phyloP scores from a whole-genome alignment of 2,888 invertebrate genomes.

The Noctua pronuba region DNA sequence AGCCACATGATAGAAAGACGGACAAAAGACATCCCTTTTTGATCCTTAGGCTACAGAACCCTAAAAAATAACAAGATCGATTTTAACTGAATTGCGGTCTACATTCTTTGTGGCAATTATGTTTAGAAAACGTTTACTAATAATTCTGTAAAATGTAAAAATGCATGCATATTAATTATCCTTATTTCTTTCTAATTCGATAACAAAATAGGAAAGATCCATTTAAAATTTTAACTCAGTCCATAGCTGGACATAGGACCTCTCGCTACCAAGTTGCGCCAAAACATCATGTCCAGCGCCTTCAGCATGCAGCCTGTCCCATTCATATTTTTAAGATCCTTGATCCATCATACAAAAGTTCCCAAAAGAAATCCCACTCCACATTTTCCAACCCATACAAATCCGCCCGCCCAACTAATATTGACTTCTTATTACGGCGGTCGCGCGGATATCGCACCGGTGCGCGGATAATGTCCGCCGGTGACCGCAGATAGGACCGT shows the following conservation, averaged over 20 bases:
- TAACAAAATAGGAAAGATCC: background rate
- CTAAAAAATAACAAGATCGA: too few species aligned
- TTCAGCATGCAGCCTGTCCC: background rate
- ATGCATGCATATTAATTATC: too few species aligned
- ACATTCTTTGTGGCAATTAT: background rate
- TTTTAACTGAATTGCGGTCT: too few species aligned
- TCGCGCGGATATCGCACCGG: slow-evolving; percentile 76
- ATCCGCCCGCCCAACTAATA: slow-evolving; percentile 87
- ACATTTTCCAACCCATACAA: slow-evolving; percentile 66
- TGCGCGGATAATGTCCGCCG: slow-evolving; percentile 69
- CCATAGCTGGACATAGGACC: background rate
- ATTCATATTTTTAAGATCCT: background rate
- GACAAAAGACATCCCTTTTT: too few species aligned
- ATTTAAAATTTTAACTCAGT: background rate
- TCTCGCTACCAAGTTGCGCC: background rate
- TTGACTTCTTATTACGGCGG: slow-evolving; percentile 85
- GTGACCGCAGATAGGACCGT: slow-evolving; percentile 72
- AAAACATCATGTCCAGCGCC: background rate
- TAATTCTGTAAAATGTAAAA: too few species aligned
- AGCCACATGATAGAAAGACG: background rate
- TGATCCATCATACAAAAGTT: background rate
- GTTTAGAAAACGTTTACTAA: background rate
- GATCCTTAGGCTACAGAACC: too few species aligned
- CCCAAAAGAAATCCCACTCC: slow-evolving; percentile 64
- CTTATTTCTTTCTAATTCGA: too few species aligned